Base-by-base conservation (phyloP, 1,140 invertebrate genomes). In the Leptoteleia sp. region DNA sequence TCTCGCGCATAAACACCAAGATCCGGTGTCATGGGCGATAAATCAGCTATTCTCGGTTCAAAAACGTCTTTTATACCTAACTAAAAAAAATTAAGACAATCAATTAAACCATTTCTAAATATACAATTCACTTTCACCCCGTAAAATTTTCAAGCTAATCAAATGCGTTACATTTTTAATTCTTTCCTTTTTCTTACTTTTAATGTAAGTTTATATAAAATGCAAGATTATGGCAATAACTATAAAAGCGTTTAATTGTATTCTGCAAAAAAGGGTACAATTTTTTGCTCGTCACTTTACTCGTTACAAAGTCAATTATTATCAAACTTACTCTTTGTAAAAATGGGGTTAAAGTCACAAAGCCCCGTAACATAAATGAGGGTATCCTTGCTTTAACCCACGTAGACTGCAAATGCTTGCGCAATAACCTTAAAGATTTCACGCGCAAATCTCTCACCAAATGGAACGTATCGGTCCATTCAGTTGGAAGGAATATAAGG, bases 351-450 rank as follows among this genome's bases (percentile, higher is more conserved):
- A 96, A 88, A 37, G 92, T 93, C 45, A 95, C 92, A 77, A 94
- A 94, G 40, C 94, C 94, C 62, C 94, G 92, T 1, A 95, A 89
- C 83, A 91, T 93, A 83, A 96, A 95, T 72, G 93, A 93, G 0
- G 95, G 95, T 67, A 96, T 93, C 4, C 92, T 92, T 0, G 94
- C 94, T 71, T 91, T 91, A 2, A 95, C 93, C 85, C 93, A 92
- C 9, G 92, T 92, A 0, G 92, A 91, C 48, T 92, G 91, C 22
- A 96, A 87, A 59, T 92, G 91, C 8, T 91, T 90, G 48, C 94
- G 91, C 40, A 96, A 91, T 42, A 92, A 85, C 2, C 93, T 91
- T 15, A 95, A 88, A 54, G 91, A 92, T 61, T 88, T 88, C 13
- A 81, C 77, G 27, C 81, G 73, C 35, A 91, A 79, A 25, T 87